Percentiles rank a stretch among this genome's conserved stretches.
These are phyloP conservation scores for Buphagus erythrorhynchus DNA, from an alignment of 2,797 vertebrate genomes.

Conservation along the genomic window DNA sequence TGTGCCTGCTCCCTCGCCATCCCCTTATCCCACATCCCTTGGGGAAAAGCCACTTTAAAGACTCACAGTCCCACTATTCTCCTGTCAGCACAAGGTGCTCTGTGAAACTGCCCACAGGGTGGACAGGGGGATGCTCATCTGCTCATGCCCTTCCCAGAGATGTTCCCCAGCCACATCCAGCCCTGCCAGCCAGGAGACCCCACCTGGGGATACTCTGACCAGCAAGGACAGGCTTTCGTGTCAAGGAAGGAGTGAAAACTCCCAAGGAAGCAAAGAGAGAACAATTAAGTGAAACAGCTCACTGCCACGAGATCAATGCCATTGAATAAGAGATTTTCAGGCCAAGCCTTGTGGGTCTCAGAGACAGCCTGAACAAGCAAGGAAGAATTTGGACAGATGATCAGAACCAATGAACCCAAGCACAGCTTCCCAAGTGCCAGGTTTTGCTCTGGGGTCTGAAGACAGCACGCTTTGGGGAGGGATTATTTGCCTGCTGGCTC, in stretches of 20 bases:
- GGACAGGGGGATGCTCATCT: not conserved
- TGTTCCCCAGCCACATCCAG: not conserved
- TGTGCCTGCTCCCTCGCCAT: not conserved
- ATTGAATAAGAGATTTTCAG: not conserved
- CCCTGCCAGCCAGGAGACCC: not conserved
- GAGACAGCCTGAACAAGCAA: not conserved
- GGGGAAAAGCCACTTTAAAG: not conserved
- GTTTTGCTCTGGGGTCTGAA: not conserved
- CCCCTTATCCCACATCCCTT: not conserved
- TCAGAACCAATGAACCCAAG: not conserved
- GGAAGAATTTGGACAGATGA: not conserved
- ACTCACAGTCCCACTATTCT: fast-evolving
- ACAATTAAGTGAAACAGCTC: not conserved
- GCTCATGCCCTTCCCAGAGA: not conserved
- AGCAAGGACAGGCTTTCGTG: not conserved
- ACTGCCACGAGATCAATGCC: not conserved
- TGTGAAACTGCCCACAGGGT: fast-evolving
- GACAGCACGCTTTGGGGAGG: not conserved
- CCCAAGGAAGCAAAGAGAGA: not conserved
- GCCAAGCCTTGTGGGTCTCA: not conserved
- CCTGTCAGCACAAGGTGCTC: not conserved
- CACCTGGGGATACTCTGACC: not conserved
- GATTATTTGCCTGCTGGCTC: not conserved
- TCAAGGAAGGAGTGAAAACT: not conserved
- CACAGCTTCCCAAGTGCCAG: not conserved